Conservation (phyloP, 2,113 vertebrate genomes). For the Oryctolagus cuniculus region DNA sequence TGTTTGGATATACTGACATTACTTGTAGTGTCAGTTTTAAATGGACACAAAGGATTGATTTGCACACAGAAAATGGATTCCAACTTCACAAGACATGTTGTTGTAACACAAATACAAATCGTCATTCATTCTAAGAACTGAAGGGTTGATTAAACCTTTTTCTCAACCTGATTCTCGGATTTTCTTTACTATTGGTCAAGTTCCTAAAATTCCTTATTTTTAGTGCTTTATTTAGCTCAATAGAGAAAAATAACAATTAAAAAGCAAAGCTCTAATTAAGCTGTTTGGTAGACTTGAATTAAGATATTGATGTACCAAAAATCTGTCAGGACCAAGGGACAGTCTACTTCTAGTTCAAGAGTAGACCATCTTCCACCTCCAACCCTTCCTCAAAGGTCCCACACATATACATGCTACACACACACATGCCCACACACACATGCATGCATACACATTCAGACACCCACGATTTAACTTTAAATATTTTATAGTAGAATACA, state of each 20-base stretch:
- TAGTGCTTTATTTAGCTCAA: background rate
- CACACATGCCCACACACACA: background rate
- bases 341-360: background rate
- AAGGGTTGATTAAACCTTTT: background rate
- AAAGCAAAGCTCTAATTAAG: background rate
- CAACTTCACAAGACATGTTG: background rate
- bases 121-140: background rate
- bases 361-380: background rate
- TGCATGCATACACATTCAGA: background rate
- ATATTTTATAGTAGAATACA: background rate
- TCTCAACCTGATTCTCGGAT: background rate
- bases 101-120: background rate
- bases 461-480: background rate
- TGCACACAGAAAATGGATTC: background rate
- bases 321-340: background rate
- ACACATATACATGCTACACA: background rate
- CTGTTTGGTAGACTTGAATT: background rate
- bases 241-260: background rate
- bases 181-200: background rate
- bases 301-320: background rate
- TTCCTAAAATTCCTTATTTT: conserved; percentile 11
- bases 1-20: background rate
- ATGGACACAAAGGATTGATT: background rate
- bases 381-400: background rate
- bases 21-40: background rate